Conservation (phyloP, 2,888 invertebrate genomes). For the Eremobia ochroleuca region DNA sequence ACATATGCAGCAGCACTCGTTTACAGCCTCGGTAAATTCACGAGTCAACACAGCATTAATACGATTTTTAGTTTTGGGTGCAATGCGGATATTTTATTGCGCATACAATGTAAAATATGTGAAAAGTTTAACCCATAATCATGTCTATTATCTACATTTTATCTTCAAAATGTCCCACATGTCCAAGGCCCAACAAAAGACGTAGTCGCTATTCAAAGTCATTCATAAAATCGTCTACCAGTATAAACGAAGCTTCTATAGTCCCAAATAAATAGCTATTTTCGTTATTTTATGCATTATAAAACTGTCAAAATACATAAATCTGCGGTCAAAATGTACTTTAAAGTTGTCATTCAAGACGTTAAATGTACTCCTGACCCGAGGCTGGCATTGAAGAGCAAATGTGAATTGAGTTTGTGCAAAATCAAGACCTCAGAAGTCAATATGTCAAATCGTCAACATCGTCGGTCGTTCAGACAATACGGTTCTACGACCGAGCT, state of each 20-base stretch:
- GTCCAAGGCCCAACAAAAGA: constrained; percentile 28
- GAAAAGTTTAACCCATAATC: constrained; percentile 25
- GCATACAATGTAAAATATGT: constrained; percentile 40
- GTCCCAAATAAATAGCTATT: constrained; percentile 25
- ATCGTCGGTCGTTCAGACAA: constrained; percentile 75
- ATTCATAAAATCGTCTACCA: constrained; percentile 38
- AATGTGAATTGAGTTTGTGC: constrained; percentile 71
- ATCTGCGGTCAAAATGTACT: constrained; percentile 48
- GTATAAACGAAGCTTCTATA: constrained; percentile 18
- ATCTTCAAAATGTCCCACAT: constrained; percentile 17
- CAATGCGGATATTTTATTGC: constrained; percentile 56
- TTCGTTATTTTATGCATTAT: constrained; percentile 27
- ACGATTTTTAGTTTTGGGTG: constrained; percentile 63
- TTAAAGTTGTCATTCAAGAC: constrained; percentile 60
- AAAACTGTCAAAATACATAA: constrained; percentile 61
- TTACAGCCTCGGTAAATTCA: constrained; percentile 74
- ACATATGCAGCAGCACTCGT: constrained; percentile 75
- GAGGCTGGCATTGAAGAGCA: constrained; percentile 63
- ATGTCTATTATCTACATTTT: constrained; percentile 28
- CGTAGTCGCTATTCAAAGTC: constrained; percentile 21
- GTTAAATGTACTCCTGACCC: constrained; percentile 58
- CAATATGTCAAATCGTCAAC: constrained; percentile 80
- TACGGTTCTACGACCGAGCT: constrained; percentile 71
- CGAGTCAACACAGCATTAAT: constrained; percentile 68
- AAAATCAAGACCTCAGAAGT: constrained; percentile 77